phyloP scores from a whole-genome alignment of 2,797 vertebrate species.

The Carcharodon carcharias region DNA sequence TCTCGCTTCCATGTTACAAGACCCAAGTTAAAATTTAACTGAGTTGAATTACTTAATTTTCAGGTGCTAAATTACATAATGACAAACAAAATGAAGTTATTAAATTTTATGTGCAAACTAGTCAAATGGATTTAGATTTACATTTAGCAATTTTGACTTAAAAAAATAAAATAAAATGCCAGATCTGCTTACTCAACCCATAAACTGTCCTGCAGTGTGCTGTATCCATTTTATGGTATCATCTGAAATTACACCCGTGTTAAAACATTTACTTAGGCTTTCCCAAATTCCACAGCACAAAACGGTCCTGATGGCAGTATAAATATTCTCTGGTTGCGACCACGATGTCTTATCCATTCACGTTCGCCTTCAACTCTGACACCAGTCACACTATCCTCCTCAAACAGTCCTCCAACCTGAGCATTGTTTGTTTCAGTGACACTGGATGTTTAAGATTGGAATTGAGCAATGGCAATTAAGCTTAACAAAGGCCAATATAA shows the following conservation, averaged over 20 bases:
- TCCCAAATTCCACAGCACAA: neutral
- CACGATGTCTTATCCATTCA: neutral
- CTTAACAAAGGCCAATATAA: neutral
- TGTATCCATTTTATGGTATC: neutral
- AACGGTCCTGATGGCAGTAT: neutral
- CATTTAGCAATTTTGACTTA: neutral
- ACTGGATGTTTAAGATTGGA: neutral
- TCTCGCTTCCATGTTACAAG: neutral
- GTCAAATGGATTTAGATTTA: neutral
- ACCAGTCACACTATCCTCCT: neutral
- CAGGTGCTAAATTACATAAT: neutral
- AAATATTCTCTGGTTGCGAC: neutral
- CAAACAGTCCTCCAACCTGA: neutral
- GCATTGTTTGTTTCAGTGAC: neutral
- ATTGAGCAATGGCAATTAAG: neutral
- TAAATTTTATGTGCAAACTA: neutral
- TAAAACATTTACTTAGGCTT: neutral
- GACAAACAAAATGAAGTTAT: neutral
- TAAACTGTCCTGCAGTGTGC: neutral
- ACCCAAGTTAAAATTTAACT: neutral
- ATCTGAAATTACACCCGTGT: neutral
- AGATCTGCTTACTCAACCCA: neutral
- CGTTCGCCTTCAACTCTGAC: neutral
- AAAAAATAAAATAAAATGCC: neutral
- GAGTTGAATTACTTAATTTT: neutral